Conservation (phyloP, 2,888 invertebrate species). For the Ferdinandea cuprea region DNA sequence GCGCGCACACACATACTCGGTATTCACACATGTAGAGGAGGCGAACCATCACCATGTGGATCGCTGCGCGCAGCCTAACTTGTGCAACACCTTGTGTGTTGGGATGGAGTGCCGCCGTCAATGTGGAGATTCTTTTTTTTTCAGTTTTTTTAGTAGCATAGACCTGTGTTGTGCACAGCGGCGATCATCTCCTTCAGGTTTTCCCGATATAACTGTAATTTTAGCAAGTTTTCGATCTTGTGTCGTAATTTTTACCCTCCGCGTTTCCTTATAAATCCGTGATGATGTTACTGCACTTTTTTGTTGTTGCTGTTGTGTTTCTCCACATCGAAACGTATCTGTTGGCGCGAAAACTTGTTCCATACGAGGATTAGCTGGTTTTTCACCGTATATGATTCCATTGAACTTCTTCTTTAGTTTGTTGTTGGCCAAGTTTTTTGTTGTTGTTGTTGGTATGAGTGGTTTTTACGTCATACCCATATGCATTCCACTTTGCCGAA, state of each 20-base stretch:
- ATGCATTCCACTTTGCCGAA: conserved; percentile 59
- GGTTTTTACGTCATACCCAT: conserved; percentile 63
- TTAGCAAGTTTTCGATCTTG: conserved; percentile 75
- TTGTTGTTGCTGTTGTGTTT: too few relatives aligned
- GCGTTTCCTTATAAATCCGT: conserved; percentile 63
- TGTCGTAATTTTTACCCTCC: conserved; percentile 71
- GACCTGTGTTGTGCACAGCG: conserved; percentile 22
- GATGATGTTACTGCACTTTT: conserved; percentile 22
- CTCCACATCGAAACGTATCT: background rate
- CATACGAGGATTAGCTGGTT: conserved; percentile 70
- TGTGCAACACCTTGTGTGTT: conserved; percentile 61
- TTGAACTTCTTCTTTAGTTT: conserved; percentile 58
- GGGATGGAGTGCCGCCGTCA: conserved; percentile 23
- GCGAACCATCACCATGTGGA: conserved; percentile 34
- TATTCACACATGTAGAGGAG: background rate
- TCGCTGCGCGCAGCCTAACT: conserved; percentile 5
- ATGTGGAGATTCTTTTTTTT: conserved; percentile 5
- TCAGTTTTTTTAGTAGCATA: conserved; percentile 2
- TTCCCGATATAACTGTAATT: conserved; percentile 75
- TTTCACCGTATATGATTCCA: conserved; percentile 57
- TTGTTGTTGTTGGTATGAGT: conserved; percentile 2
- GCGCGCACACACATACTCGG: too few relatives aligned
- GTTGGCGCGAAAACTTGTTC: conserved; percentile 73
- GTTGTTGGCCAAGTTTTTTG: conserved; percentile 46
- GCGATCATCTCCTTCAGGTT: conserved; percentile 71